These are phyloP conservation scores for Rhyacichthys aspro DNA, from an alignment of 2,797 vertebrate species.

Conservation along the genomic window DNA sequence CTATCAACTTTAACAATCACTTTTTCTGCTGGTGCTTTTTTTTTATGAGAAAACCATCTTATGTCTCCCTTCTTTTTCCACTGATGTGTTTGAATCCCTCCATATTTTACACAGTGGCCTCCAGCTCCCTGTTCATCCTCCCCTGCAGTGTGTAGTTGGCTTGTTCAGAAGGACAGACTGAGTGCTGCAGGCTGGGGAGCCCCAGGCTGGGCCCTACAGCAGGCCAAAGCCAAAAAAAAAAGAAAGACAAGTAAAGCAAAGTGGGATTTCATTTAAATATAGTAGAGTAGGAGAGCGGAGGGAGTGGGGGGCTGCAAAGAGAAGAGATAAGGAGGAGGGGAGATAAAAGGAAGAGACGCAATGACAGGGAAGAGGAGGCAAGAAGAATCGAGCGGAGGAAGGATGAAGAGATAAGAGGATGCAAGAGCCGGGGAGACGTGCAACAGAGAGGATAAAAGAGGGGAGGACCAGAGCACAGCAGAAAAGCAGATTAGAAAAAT, in stretches of 20 bases:
- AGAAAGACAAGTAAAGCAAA: conserved; percentile 29
- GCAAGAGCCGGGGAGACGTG: conserved; percentile 54
- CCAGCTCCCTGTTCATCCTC: conserved; percentile 37
- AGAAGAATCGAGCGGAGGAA: conserved; percentile 34
- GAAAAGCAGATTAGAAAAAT: conserved; percentile 67
- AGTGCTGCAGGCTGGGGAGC: conserved; percentile 39
- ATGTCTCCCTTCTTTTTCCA: too few species aligned
- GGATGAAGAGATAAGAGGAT: conserved; percentile 68
- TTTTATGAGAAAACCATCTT: too few species aligned
- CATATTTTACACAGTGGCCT: conserved; percentile 19
- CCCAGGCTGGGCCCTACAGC: conserved; percentile 47
- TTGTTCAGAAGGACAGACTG: too few species aligned
- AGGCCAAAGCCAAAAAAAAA: conserved; percentile 19
- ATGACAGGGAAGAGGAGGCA: conserved; percentile 28
- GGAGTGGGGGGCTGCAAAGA: conserved; percentile 14
- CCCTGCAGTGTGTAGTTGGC: too few species aligned
- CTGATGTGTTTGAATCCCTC: not conserved
- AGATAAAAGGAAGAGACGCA: conserved; percentile 19
- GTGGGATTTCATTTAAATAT: conserved; percentile 1
- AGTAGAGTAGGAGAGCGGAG: not conserved
- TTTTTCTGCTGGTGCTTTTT: too few species aligned
- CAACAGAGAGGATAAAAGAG: conserved; percentile 51
- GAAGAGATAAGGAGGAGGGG: conserved; percentile 20
- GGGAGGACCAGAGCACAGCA: conserved; percentile 1
- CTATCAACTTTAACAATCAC: too few species aligned